Conservation (phyloP, 2,113 vertebrate genomes). For the Riparia riparia region DNA sequence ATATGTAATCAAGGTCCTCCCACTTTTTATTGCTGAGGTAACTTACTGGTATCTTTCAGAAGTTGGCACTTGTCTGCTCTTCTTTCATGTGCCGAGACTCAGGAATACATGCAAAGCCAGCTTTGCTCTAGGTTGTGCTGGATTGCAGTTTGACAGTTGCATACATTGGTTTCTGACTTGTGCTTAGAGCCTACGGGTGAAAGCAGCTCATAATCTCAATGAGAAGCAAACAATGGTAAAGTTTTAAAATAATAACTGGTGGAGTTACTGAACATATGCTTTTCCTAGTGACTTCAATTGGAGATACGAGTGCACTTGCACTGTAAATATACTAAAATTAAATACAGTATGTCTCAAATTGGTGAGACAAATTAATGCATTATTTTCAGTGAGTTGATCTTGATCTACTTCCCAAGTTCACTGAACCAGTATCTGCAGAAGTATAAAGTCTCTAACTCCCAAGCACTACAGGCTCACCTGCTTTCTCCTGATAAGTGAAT, state of each 20-base stretch:
- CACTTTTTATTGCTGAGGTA: not conserved
- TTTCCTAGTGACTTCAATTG: not conserved
- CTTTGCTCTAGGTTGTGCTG: not conserved
- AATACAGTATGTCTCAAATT: not conserved
- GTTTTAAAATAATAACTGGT: not conserved
- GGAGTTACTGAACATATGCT: not conserved
- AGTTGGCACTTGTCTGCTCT: not conserved
- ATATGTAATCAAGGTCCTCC: not conserved
- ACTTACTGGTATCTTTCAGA: not conserved
- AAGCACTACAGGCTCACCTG: not conserved
- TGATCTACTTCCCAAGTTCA: not conserved
- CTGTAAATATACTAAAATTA: not conserved
- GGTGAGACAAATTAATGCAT: not conserved
- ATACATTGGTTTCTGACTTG: not conserved
- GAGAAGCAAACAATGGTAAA: not conserved
- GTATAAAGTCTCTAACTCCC: not conserved
- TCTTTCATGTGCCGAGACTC: not conserved
- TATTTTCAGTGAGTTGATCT: not conserved
- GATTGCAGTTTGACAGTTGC: not conserved
- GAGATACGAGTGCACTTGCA: not conserved
- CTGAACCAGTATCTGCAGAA: not conserved
- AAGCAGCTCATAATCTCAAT: not conserved
- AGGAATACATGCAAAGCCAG: not conserved
- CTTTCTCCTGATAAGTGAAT: not conserved
- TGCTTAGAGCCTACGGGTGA: not conserved